Conservation (phyloP, 2,888 invertebrate genomes). For the Lithophane ornitopus region DNA sequence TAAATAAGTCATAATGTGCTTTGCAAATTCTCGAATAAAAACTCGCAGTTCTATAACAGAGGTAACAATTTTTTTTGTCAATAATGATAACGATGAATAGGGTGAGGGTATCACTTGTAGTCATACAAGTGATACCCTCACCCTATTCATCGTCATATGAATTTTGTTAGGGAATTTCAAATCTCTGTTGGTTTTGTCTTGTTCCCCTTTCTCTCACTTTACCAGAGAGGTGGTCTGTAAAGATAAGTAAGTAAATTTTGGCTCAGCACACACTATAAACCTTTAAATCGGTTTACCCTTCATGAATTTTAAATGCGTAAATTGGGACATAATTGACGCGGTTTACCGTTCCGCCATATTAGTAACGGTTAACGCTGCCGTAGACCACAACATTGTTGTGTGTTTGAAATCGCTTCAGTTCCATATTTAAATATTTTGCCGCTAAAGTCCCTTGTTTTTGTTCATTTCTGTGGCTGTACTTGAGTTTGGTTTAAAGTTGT, state of each 20-base stretch:
- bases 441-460: conserved; percentile 33
- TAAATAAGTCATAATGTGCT: background rate
- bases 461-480: conserved; percentile 20
- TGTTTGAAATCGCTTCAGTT: conserved; percentile 63
- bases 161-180: background rate
- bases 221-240: conserved; percentile 9
- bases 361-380: conserved; percentile 64
- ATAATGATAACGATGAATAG: too few species aligned
- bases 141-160: background rate
- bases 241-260: conserved; percentile 40
- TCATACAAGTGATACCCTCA: background rate
- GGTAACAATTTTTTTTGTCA: background rate
- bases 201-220: background rate
- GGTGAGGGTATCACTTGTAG: too few species aligned
- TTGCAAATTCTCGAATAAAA: background rate
- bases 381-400: conserved; percentile 65
- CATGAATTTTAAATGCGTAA: conserved; percentile 66
- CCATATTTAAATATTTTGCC: conserved; percentile 52
- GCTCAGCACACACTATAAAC: conserved; percentile 45
- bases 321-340: conserved; percentile 68
- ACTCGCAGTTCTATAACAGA: background rate
- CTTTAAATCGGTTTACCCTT: conserved; percentile 63
- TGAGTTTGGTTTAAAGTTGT: conserved; percentile 8
- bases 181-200: conserved; percentile 18
- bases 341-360: conserved; percentile 68